Base-by-base conservation (phyloP, 2,797 vertebrate species). In the Picus viridis region DNA sequence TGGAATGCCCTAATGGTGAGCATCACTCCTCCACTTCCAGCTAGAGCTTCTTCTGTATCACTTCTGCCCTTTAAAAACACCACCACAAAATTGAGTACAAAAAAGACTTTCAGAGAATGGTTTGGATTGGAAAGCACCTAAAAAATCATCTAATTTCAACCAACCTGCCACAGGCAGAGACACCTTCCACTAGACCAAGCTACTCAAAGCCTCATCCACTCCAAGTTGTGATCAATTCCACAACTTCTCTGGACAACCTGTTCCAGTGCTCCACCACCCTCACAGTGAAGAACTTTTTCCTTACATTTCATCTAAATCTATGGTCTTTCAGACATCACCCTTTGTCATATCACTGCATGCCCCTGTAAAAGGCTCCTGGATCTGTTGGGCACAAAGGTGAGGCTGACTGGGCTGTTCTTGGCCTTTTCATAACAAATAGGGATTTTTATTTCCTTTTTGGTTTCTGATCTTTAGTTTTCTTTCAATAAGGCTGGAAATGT, bases 1-100 rank as follows among this genome's bases (percentile, higher is more conserved):
- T 47, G 12, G 12, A 47, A 27, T 0, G 0, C 32, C 18, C 17
- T 17, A 18, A 53, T 1, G 7, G 47, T 10, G 18, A 70, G 58
- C 68, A 61, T 22, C 11, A 5, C 54, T 14, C 22, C 17, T 29
- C 14, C 6, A 7, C 18, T 22, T 34, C 32, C 53, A 27, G 64
- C 39, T 24, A 29, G 22, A 58, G 49, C 20, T 62, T 59, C 53
- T 51, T 29, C 24, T 3, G 27, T 4, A 23, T 24, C 45, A 23
- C 29, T 22, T 65, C 49, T 24, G 39, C 45, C 76, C 22, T 56
- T 43, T 43, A 23, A 57, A 54, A 72, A 18, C 45, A 67, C 8
- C 36, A 8, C 22, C 65, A 26, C 30, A 18, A 41, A 32, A 58
- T 4, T 4, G 7, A 67, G 49, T 41, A 68, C 65, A 63, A 17